These are phyloP conservation scores for Drosophila macrospina DNA, from an alignment of 2,888 invertebrate genomes.

Conservation along the genomic window DNA sequence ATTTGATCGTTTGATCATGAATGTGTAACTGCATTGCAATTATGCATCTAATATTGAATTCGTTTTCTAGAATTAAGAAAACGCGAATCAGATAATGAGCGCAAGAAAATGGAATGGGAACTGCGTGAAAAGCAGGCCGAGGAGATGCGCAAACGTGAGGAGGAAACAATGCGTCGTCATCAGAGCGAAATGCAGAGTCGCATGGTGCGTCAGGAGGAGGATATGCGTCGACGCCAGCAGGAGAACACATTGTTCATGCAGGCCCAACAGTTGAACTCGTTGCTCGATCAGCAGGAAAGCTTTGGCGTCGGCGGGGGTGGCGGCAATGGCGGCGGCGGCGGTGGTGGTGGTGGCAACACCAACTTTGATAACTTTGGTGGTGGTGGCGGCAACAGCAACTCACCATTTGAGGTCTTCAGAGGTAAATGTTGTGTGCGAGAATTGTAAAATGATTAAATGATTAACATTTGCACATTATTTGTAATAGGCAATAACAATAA, in stretches of 20 bases:
- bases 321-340: constrained; percentile 56
- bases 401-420: constrained; percentile 82
- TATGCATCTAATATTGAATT: constrained; percentile 24
- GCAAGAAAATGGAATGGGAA: constrained; percentile 94
- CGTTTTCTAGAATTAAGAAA: constrained; percentile 89
- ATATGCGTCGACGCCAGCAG: constrained; percentile 93
- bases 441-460: neutral
- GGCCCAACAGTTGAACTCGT: constrained; percentile 88
- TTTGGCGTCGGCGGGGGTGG: constrained; percentile 58
- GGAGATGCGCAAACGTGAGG: constrained; percentile 90
- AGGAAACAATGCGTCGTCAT: constrained; percentile 88
- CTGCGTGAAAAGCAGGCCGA: constrained; percentile 93
- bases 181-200: constrained; percentile 92
- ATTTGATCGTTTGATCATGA: neutral
- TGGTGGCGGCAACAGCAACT: constrained; percentile 68
- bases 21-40: neutral
- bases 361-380: constrained; percentile 75
- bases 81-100: constrained; percentile 94
- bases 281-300: constrained; percentile 90
- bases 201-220: constrained; percentile 93
- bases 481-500: constrained; percentile 53
- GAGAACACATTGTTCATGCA: constrained; percentile 95
- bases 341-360: constrained; percentile 52
- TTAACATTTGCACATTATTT: neutral
- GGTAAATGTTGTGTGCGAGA: constrained; percentile 62